phyloP scores from a whole-genome alignment of 2,888 invertebrate genomes.

The Aporophyla nigra region DNA sequence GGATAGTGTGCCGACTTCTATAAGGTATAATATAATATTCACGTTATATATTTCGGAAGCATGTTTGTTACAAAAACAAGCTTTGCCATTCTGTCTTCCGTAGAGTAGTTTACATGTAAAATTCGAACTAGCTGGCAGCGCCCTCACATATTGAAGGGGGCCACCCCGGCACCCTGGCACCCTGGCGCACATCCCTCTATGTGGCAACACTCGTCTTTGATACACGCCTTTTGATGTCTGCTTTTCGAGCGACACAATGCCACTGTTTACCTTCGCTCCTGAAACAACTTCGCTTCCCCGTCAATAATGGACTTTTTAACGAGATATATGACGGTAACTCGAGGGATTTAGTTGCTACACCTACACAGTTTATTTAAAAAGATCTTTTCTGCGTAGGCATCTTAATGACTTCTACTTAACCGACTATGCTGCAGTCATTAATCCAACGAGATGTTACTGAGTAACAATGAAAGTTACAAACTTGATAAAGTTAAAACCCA shows the following conservation, averaged over 20 bases:
- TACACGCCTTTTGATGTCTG: slow-evolving; percentile 88
- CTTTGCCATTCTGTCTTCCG: slow-evolving; percentile 58
- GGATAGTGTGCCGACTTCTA: slow-evolving; percentile 6
- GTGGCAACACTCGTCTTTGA: slow-evolving; percentile 85
- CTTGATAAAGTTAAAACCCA: slow-evolving; percentile 21
- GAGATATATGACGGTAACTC: slow-evolving; percentile 67
- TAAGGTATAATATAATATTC: slow-evolving; percentile 22
- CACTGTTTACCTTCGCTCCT: slow-evolving; percentile 81
- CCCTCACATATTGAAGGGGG: slow-evolving; percentile 80
- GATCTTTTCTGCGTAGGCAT: not conserved
- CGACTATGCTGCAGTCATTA: not conserved
- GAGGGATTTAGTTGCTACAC: slow-evolving; percentile 32
- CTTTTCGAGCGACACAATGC: slow-evolving; percentile 83
- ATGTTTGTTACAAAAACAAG: slow-evolving; percentile 60
- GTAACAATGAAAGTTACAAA: slow-evolving; percentile 18
- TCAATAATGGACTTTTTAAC: slow-evolving; percentile 79
- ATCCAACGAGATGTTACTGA: slow-evolving; percentile 1
- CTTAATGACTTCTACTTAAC: not conserved
- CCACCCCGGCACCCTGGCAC: slow-evolving; percentile 53
- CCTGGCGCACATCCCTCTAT: slow-evolving; percentile 78
- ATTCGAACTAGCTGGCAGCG: slow-evolving; percentile 81
- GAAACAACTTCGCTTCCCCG: slow-evolving; percentile 80
- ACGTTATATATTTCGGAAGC: slow-evolving; percentile 53
- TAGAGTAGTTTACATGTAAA: slow-evolving; percentile 77
- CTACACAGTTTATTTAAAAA: not conserved